phyloP scores from a whole-genome alignment of 2,797 vertebrate species.

The Chaetodon trifasciatus region DNA sequence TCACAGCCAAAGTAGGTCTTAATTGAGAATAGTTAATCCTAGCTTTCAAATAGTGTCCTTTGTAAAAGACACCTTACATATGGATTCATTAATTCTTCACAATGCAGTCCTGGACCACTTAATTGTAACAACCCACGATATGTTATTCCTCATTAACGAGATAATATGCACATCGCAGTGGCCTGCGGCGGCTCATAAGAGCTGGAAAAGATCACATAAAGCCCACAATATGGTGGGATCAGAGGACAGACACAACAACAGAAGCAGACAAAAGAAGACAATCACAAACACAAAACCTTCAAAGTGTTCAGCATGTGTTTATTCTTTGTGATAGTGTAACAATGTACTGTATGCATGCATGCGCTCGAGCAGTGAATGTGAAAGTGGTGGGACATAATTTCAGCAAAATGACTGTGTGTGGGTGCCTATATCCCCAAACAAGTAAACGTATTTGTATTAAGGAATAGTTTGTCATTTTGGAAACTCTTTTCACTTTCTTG shows the following conservation, averaged over 20 bases:
- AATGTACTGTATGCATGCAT: no score
- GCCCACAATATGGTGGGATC: background rate
- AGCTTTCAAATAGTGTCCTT: background rate
- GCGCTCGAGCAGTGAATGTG: no score
- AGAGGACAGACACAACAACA: background rate
- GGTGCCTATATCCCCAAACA: background rate
- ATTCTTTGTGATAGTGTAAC: no score
- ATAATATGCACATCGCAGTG: constrained; percentile 1
- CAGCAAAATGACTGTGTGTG: background rate
- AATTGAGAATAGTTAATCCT: constrained; percentile 1
- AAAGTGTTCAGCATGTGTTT: background rate
- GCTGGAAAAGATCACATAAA: constrained; percentile 18
- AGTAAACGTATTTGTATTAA: background rate
- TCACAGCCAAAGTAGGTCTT: constrained; percentile 2
- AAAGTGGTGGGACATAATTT: background rate
- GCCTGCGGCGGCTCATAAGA: constrained; percentile 32
- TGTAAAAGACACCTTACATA: background rate
- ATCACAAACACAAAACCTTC: constrained; percentile 5
- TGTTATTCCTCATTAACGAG: constrained; percentile 18
- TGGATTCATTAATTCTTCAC: constrained; percentile 17
- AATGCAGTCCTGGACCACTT: constrained; percentile 11
- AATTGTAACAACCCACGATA: constrained; percentile 19
- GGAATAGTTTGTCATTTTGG: background rate
- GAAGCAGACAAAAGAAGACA: background rate
- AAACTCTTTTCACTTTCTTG: background rate